Evolutionary conservation across 1,140 invertebrate genomes (phyloP), one percentile per base, ranked within the genome.

Genomic region (Drosophila busckii): DNA sequence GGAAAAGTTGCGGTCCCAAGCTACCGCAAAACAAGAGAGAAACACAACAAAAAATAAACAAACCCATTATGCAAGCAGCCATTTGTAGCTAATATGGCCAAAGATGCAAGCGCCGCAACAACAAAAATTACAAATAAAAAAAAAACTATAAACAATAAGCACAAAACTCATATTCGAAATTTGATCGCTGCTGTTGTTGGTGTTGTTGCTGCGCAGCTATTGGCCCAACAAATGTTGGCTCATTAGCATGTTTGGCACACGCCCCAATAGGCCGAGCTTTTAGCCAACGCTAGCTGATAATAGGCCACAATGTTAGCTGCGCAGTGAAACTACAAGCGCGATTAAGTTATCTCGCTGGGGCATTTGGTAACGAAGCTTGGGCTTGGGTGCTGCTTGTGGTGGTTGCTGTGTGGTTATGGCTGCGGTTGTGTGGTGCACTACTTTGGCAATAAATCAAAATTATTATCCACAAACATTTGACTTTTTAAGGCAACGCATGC

Each of bases 381-480:
- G 13, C n/a, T n/a, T n/a, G n/a, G n/a, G n/a, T n/a, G n/a, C n/a
- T n/a, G 45, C 34, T 15, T 23, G 12, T 56, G 37, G 28, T 64
- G 20, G 40, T 54, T 13, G 40, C 44, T 41, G 42, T 23, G 20
- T 34, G 9, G 13, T 12, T 48, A 22, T 62, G 4, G 48, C 44
- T 48, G 54, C 40, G 56, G 23, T 31, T 50, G n/a, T n/a, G n/a
- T n/a, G n/a, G n/a, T n/a, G n/a, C n/a, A n/a, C n/a, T 40, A 55
- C 71, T 49, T 48, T 45, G 50, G 63, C 75, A 78, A 78, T 78
- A 78, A 78, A 78, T 78, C 73, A 78, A 78, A 80, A 78, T 78
- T 78, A 78, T 78, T 78, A 78, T 78, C 73, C 73, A 56, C 75
- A n/a, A n/a, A 69, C 73, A 73, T 78, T 78, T 64, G 73, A 55